Percentiles rank a stretch among this genome's conserved stretches.
Conservation (phyloP, 2,888 invertebrate species). For the Blastobasis adustella region DNA sequence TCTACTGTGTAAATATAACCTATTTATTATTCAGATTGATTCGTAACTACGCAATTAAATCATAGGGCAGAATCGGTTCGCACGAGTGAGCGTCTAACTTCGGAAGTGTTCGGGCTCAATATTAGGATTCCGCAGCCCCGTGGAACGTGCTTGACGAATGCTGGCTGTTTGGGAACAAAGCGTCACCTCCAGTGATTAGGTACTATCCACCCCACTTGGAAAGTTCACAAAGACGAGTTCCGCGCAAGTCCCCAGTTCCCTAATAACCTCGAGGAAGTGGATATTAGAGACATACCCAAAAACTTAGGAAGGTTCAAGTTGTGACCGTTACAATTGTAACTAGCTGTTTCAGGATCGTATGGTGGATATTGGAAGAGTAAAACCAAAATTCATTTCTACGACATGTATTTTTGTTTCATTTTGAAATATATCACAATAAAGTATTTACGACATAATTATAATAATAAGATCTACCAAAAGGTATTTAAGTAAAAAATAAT, state of each 20-base stretch:
- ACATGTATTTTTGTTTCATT: too few species aligned
- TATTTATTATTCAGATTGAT: constrained; percentile 21
- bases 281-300: too few species aligned
- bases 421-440: too few species aligned
- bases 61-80: constrained; percentile 6
- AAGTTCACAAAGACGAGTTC: not conserved
- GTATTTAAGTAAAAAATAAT: constrained; percentile 15
- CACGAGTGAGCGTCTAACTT: constrained; percentile 21
- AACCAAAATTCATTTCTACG: too few species aligned
- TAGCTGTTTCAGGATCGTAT: too few species aligned
- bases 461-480: not conserved
- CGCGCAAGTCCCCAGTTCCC: too few species aligned
- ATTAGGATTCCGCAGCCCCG: constrained; percentile 23
- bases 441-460: not conserved
- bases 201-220: constrained; percentile 13
- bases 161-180: constrained; percentile 30
- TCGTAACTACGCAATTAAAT: constrained; percentile 18
- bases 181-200: constrained; percentile 22
- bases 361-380: too few species aligned
- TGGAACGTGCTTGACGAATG: not conserved
- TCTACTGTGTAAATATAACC: constrained; percentile 1
- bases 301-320: too few species aligned
- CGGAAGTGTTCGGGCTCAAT: constrained; percentile 11
- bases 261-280: too few species aligned
- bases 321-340: too few species aligned